Percentiles rank a stretch among this genome's conserved stretches.
Conservation (phyloP, 1,140 invertebrate genomes). For the Microplitis demolitor region DNA sequence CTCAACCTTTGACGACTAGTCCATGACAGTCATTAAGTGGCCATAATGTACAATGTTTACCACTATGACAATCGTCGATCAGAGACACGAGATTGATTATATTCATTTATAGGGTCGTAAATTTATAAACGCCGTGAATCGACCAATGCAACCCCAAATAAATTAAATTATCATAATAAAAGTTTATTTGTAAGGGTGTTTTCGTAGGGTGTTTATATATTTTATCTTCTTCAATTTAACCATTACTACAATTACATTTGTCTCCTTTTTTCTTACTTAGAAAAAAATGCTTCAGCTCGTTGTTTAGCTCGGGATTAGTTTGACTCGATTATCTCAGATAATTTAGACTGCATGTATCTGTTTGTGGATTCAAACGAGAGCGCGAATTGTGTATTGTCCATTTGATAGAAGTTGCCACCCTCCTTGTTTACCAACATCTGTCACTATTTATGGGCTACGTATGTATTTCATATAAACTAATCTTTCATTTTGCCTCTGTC, state of each 20-base stretch:
- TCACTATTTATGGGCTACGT: conserved; percentile 34
- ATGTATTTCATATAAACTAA: not conserved
- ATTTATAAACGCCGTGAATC: conserved; percentile 24
- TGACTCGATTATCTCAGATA: not conserved
- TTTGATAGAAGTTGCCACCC: conserved; percentile 32
- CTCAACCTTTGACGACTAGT: not conserved
- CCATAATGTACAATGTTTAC: conserved; percentile 23
- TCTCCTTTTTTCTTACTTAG: not conserved
- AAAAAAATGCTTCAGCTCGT: too few species aligned
- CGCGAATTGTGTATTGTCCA: conserved; percentile 33
- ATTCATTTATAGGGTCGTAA: conserved; percentile 17
- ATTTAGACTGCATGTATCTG: not conserved
- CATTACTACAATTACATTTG: too few species aligned
- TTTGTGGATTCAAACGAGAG: conserved; percentile 6
- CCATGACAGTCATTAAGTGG: conserved; percentile 14
- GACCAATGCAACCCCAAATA: conserved; percentile 28
- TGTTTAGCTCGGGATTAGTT: not conserved
- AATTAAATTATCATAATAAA: conserved; percentile 37
- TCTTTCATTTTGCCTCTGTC: not conserved
- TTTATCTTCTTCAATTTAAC: too few species aligned
- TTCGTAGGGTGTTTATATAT: not conserved
- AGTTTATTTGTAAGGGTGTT: not conserved
- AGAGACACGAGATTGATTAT: conserved; percentile 14
- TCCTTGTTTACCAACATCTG: conserved; percentile 39
- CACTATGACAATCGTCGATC: conserved; percentile 4